Percentiles rank a stretch among this genome's conserved stretches.
These are phyloP conservation scores for Heteromyza rotundicornis DNA, from an alignment of 2,888 invertebrate genomes.

Conservation along the genomic window DNA sequence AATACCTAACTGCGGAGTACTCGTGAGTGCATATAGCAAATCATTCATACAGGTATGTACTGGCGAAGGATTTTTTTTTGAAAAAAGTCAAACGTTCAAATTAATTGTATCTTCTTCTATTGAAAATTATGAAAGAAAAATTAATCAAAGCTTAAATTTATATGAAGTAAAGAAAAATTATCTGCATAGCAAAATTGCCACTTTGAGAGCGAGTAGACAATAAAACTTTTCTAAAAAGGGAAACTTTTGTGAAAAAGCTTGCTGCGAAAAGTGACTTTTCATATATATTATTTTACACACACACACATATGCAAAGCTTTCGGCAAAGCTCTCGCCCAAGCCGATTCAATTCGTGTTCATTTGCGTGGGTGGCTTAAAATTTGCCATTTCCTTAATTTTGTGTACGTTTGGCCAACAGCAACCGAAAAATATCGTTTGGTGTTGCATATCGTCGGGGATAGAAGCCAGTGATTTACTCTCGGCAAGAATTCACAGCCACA, in stretches of 20 bases:
- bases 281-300: no score
- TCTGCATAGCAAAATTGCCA: no score
- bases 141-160: no score
- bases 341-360: not conserved
- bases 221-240: no score
- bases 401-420: not conserved
- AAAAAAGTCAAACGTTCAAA: conserved; percentile 13
- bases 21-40: conserved; percentile 9
- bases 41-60: conserved; percentile 17
- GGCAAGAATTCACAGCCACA: not conserved
- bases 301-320: not conserved
- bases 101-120: no score
- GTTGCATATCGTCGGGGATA: conserved; percentile 16
- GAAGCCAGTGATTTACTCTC: conserved; percentile 7
- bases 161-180: no score
- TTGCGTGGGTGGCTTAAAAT: conserved; percentile 24
- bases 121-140: no score
- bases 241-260: not conserved
- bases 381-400: not conserved
- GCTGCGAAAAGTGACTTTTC: not conserved
- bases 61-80: conserved; percentile 19
- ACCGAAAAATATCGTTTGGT: not conserved
- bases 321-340: not conserved
- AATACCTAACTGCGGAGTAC: conserved; percentile 6
- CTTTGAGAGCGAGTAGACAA: no score